Conservation (phyloP, 2,797 vertebrate species). For the Micropoecilia bifurca region DNA sequence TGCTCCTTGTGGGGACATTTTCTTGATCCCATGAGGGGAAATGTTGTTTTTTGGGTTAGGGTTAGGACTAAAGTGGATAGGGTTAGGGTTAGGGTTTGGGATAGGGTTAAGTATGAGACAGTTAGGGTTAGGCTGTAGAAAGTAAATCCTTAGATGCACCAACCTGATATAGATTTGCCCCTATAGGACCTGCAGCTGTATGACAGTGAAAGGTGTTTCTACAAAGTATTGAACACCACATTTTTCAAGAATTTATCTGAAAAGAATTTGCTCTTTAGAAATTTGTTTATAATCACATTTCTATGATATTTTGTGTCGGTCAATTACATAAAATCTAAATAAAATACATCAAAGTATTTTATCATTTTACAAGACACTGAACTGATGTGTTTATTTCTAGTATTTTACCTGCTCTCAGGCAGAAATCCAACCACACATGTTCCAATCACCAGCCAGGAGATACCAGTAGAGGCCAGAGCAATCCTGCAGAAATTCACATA, state of each 20-base stretch:
- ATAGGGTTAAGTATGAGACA: too few species aligned
- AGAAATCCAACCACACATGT: slow-evolving; percentile 88
- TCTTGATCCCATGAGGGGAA: too few species aligned
- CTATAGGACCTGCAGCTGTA: not conserved
- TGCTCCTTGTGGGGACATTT: too few species aligned
- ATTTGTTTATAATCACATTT: not conserved
- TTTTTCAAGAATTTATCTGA: not conserved
- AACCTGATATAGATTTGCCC: not conserved
- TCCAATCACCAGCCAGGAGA: slow-evolving; percentile 89
- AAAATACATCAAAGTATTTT: not conserved
- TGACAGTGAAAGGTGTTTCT: not conserved
- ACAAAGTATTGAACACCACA: not conserved
- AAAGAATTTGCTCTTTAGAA: not conserved
- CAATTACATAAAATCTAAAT: not conserved
- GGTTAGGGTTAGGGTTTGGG: too few species aligned
- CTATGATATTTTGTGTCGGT: not conserved
- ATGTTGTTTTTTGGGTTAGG: too few species aligned
- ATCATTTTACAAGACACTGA: not conserved
- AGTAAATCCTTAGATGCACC: not conserved
- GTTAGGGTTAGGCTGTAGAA: not conserved
- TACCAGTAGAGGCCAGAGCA: slow-evolving; percentile 88
- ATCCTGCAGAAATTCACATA: slow-evolving; percentile 74
- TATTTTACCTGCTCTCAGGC: slow-evolving; percentile 86
- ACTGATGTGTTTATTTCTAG: not conserved
- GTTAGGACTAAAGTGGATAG: too few species aligned